A percentile compares a stretch with the other conserved stretches of the same genome.
These are phyloP conservation scores for Autographa pulchrina DNA, from an alignment of 2,888 invertebrate species.

Conservation along the genomic window DNA sequence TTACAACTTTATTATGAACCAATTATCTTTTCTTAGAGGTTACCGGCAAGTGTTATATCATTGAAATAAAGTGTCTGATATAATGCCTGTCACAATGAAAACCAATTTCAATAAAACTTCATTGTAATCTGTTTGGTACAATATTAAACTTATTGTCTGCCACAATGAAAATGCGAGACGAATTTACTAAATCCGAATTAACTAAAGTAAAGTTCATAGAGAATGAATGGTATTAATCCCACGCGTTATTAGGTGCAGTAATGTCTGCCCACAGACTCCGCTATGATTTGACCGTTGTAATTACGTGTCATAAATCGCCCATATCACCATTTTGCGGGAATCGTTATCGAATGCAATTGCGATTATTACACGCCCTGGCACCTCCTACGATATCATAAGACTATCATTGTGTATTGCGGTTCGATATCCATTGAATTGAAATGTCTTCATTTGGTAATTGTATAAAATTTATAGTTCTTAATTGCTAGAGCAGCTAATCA, in stretches of 20 bases:
- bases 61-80: constrained; percentile 3
- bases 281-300: constrained; percentile 70
- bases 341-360: constrained; percentile 64
- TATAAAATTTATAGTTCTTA: background rate
- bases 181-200: constrained; percentile 35
- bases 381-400: constrained; percentile 55
- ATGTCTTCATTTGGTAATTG: constrained; percentile 11
- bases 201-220: constrained; percentile 52
- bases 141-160: background rate
- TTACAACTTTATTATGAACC: constrained; percentile 5
- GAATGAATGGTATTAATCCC: constrained; percentile 59
- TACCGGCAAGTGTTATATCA: background rate
- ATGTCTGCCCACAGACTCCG: constrained; percentile 59
- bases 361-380: constrained; percentile 64
- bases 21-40: background rate
- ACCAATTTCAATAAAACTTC: background rate
- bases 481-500: too few relatives aligned
- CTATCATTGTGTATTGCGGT: constrained; percentile 34
- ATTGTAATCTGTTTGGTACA: background rate
- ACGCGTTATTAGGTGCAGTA: constrained; percentile 61
- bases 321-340: constrained; percentile 67
- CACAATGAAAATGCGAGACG: constrained; percentile 22
- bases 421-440: constrained; percentile 41
- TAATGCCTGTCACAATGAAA: background rate
- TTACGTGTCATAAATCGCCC: constrained; percentile 78